A percentile compares a stretch with the other conserved stretches of the same genome.
phyloP scores from a whole-genome alignment of 2,113 vertebrate genomes.

The Apteryx mantelli region DNA sequence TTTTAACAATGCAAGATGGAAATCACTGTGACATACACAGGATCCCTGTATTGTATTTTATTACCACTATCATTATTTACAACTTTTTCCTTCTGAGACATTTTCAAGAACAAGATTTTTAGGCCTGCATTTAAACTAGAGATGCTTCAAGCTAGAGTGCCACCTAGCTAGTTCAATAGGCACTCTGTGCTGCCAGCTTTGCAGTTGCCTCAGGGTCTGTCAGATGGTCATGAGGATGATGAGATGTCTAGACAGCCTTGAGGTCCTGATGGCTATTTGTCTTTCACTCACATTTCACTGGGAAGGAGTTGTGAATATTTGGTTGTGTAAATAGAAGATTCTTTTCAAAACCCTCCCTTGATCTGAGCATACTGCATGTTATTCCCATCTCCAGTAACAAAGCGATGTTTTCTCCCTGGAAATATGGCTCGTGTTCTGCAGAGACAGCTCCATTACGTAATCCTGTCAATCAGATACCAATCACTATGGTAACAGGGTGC shows the following conservation, averaged over 20 bases:
- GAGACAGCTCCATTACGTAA: conserved; percentile 34
- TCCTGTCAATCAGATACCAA: conserved; percentile 44
- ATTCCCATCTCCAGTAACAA: not conserved
- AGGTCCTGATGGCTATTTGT: not conserved
- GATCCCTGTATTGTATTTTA: not conserved
- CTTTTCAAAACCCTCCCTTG: not conserved
- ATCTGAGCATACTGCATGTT: not conserved
- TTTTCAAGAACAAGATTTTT: not conserved
- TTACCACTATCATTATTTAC: not conserved
- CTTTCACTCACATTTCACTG: not conserved
- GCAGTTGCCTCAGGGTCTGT: not conserved
- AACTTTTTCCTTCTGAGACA: not conserved
- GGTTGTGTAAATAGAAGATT: not conserved
- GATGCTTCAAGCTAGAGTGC: not conserved
- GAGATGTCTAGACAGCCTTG: conserved; percentile 13
- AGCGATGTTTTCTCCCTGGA: not conserved
- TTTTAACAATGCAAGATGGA: not conserved
- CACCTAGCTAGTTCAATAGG: not conserved
- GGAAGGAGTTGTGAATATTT: not conserved
- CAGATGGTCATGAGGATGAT: not conserved
- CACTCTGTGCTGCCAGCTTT: not conserved
- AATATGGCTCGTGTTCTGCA: conserved; percentile 15
- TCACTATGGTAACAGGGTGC: conserved; percentile 20
- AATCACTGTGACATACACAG: not conserved
- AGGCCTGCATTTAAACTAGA: not conserved